A percentile compares a stretch with the other conserved stretches of the same genome.
Conservation (phyloP, 1,140 invertebrate genomes). For the Megalonaias nervosa region DNA sequence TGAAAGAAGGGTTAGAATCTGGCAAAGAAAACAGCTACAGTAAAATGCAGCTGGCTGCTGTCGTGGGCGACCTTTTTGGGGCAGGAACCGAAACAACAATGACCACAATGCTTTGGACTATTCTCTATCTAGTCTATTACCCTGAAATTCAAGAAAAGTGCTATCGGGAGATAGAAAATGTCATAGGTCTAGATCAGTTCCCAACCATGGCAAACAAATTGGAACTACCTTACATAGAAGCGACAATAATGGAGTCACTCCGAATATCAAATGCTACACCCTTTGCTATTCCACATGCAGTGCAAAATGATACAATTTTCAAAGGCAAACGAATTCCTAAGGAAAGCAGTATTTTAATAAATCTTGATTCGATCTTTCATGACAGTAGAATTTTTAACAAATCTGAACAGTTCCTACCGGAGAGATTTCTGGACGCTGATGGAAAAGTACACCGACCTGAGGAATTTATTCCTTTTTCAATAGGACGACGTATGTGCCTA, state of each 20-base stretch:
- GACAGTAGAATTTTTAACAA: slow-evolving; percentile 21
- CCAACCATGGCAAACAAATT: slow-evolving; percentile 28
- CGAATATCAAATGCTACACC: slow-evolving; percentile 52
- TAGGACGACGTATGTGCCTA: slow-evolving; percentile 40
- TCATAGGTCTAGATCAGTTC: slow-evolving; percentile 27
- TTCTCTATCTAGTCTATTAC: slow-evolving; percentile 78
- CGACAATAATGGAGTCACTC: slow-evolving; percentile 43
- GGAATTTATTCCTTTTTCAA: slow-evolving; percentile 29
- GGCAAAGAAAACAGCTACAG: slow-evolving; percentile 12
- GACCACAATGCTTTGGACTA: slow-evolving; percentile 88
- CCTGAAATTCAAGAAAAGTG: slow-evolving; percentile 81
- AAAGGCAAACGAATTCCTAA: slow-evolving; percentile 28
- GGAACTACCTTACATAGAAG: slow-evolving; percentile 37
- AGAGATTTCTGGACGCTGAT: slow-evolving; percentile 28
- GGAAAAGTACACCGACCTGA: slow-evolving; percentile 8
- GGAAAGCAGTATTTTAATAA: slow-evolving; percentile 26
- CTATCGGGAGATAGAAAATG: slow-evolving; percentile 86
- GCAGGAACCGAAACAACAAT: slow-evolving; percentile 92
- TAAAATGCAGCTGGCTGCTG: slow-evolving; percentile 25
- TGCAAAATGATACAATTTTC: slow-evolving; percentile 51
- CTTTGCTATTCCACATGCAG: slow-evolving; percentile 65
- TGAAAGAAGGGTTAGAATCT: slow-evolving; percentile 21
- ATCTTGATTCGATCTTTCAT: slow-evolving; percentile 26
- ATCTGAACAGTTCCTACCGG: slow-evolving; percentile 28
- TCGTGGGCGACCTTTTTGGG: slow-evolving; percentile 83